phyloP scores from a whole-genome alignment of 2,797 vertebrate genomes.

The Anguilla obscura region DNA sequence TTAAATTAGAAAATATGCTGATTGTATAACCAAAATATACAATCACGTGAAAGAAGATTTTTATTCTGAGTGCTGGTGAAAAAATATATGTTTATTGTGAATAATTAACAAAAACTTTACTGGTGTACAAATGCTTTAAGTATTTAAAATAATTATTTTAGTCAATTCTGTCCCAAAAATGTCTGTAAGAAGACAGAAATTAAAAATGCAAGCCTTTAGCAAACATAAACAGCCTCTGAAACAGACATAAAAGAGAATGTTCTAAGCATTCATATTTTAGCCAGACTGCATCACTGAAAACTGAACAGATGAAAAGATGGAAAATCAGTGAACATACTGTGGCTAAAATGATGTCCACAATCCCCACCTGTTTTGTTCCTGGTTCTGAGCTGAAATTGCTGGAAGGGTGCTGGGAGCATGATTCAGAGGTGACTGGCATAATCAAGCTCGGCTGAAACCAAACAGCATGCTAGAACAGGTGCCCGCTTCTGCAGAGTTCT shows the following conservation, averaged over 20 bases:
- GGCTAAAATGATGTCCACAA: conserved; percentile 15
- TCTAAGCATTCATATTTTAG: not conserved
- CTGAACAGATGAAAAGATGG: not conserved
- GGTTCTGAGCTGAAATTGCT: conserved; percentile 10
- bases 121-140: not conserved
- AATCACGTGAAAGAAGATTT: not conserved
- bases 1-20: not conserved
- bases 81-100: not conserved
- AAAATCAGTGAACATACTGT: conserved; percentile 20
- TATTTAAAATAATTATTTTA: not conserved
- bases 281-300: not conserved
- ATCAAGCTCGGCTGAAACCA: conserved; percentile 14
- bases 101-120: not conserved
- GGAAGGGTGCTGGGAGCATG: conserved; percentile 18
- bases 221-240: not conserved
- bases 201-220: not conserved
- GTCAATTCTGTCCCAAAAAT: not conserved
- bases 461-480: conserved; percentile 25
- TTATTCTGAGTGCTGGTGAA: no score
- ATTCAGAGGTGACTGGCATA: conserved; percentile 16
- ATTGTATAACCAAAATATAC: not conserved
- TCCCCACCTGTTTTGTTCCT: conserved; percentile 15
- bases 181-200: not conserved
- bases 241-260: not conserved
- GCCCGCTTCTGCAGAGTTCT: not conserved